Percentiles rank a stretch among this genome's conserved stretches.
Evolutionary conservation across 2,113 vertebrate genomes (phyloP).

Genomic region (Columbina picui): DNA sequence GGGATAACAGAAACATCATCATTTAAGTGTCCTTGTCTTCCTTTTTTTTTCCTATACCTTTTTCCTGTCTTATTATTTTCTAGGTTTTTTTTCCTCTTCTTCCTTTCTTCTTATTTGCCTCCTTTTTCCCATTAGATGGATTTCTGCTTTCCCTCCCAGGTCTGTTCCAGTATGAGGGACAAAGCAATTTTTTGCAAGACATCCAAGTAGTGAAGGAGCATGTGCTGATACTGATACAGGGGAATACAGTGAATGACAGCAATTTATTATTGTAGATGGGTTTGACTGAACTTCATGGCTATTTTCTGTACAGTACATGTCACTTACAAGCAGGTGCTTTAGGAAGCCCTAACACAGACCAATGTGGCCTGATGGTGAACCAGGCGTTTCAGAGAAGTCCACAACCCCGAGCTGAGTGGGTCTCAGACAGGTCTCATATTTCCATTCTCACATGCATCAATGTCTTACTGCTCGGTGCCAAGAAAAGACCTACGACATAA

Average conservation of each 20-base stretch:
- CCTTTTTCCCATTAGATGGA: neutral
- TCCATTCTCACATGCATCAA: conserved; percentile 36
- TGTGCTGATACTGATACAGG: neutral
- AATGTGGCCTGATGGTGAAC: neutral
- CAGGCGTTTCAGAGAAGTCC: neutral
- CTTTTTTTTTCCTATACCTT: neutral
- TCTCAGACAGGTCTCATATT: neutral
- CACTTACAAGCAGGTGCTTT: neutral
- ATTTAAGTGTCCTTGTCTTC: neutral
- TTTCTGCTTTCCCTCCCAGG: neutral
- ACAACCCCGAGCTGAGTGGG: neutral
- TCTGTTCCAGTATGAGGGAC: neutral
- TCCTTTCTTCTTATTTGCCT: neutral
- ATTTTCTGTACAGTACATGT: neutral
- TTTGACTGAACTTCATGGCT: neutral
- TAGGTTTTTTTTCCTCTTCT: neutral
- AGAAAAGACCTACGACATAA: neutral
- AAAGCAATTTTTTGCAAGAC: neutral
- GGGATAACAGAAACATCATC: neutral
- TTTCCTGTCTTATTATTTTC: neutral
- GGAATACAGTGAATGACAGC: neutral
- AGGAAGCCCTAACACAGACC: neutral
- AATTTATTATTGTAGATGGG: neutral
- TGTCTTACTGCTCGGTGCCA: neutral
- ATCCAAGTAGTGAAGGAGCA: neutral